These are phyloP conservation scores for Synanthedon vespiformis DNA, from an alignment of 2,888 invertebrate species.

Conservation along the genomic window DNA sequence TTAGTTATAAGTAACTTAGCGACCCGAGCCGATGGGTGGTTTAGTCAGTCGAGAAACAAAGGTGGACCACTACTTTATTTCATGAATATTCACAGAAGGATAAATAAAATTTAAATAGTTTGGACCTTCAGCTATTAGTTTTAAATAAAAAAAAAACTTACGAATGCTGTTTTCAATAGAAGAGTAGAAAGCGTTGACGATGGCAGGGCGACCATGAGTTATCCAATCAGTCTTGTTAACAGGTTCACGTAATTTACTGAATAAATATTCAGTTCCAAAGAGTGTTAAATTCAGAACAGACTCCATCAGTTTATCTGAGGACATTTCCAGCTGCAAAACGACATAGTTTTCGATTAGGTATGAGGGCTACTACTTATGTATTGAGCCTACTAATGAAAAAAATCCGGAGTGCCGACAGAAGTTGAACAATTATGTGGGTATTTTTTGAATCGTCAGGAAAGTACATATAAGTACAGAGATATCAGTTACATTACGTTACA, in stretches of 20 bases:
- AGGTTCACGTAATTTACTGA: constrained; percentile 80
- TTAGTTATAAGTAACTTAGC: no score
- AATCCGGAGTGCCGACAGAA: no score
- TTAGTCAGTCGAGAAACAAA: no score
- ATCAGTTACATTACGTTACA: no score
- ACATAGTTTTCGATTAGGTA: neutral
- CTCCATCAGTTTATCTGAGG: constrained; percentile 77
- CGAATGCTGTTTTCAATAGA: constrained; percentile 89
- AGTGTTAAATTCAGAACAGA: constrained; percentile 82
- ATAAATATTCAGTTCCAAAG: constrained; percentile 84
- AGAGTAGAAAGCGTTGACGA: constrained; percentile 89
- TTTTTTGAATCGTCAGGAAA: no score
- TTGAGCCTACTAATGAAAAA: neutral
- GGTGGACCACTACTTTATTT: no score
- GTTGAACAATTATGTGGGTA: no score
- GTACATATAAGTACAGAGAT: no score
- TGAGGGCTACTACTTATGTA: no score
- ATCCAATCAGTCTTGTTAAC: constrained; percentile 90
- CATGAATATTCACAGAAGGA: no score
- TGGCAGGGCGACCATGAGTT: constrained; percentile 84
- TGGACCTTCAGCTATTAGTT: neutral
- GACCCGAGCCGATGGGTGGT: no score
- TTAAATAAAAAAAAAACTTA: constrained; percentile 56
- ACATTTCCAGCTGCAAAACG: constrained; percentile 73
- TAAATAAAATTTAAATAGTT: no score